Evolutionary conservation across 30 jellyfish, hydroid and myxozoan genomes (phyloP), one percentile per base, ranked within the genome.

Genomic region (Catostylus mosaicus): DNA sequence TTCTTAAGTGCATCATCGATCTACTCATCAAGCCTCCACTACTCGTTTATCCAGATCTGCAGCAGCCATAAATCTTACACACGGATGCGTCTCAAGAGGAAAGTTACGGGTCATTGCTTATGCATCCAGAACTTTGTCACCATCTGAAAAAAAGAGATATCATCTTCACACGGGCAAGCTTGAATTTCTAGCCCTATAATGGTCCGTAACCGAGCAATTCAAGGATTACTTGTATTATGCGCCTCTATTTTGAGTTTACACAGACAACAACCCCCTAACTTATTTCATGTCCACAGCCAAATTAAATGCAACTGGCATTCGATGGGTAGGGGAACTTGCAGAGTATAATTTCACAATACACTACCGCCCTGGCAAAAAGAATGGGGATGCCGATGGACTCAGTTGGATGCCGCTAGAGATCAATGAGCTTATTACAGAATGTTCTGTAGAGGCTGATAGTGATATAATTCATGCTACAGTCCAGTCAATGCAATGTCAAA

Each of bases 251-350:
- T 11, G 57, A 66, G 65, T 66, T 11, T 66, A 27, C 23, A 27
- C 78, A 27, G 78, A 66, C 56, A 66, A 66, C 78, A 66, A 66
- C 65, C 78, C 78, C 7, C 56, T 66, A 7, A 27, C 78, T 19
- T 66, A 27, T 27, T 66, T 66, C 30, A 10, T 66, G 78, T 27
- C 78, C 8, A 66, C 78, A 66, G 78, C 78, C 7, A 27, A 66
- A 9, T 66, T 66, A 32, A 66, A 66, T 66, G 78, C 65, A 7
- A 66, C 67, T 23, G 67, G 78, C 26, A 66, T 12, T 20, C 78
- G 78, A 66, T 66, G 78, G 78, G n/a, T n/a, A 6, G 78, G 78
- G 35, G 78, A 66, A 34, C 56, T 66, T 30, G 67, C 78, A 20
- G 78, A 66, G 48, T 66, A 27, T 32, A 66, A 66, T 63, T 66